Conservation (phyloP, 2,113 vertebrate genomes). For the Xenopus laevis region DNA sequence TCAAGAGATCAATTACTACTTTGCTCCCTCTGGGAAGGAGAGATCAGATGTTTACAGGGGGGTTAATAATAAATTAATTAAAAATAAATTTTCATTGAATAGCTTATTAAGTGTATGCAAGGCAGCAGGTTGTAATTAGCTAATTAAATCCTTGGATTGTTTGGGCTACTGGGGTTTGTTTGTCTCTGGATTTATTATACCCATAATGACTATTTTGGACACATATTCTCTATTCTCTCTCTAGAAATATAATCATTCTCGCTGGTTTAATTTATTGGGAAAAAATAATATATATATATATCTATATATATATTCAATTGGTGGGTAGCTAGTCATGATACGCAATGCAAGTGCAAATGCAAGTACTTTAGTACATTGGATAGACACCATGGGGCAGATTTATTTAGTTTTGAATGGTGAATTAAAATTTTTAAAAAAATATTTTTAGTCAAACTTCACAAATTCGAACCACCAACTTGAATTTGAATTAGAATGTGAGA, state of each 20-base stretch:
- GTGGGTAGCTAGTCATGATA: too few relatives aligned
- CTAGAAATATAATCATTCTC: neutral
- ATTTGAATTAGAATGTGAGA: too few relatives aligned
- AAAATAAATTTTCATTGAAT: constrained; percentile 55
- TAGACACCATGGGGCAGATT: too few relatives aligned
- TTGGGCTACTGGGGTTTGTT: neutral
- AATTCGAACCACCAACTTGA: too few relatives aligned
- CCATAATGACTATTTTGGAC: neutral
- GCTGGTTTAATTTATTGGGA: too few relatives aligned
- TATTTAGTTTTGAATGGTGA: too few relatives aligned
- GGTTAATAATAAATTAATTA: constrained; percentile 66
- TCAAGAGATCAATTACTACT: constrained; percentile 68
- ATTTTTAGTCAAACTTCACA: too few relatives aligned
- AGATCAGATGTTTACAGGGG: constrained; percentile 61
- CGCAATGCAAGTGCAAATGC: too few relatives aligned
- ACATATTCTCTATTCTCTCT: neutral
- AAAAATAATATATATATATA: too few relatives aligned
- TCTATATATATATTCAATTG: too few relatives aligned
- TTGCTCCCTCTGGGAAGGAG: constrained; percentile 65
- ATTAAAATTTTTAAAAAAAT: too few relatives aligned
- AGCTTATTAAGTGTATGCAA: constrained; percentile 57
- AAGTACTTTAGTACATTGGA: too few relatives aligned
- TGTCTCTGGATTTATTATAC: neutral
- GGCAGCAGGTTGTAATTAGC: constrained; percentile 70
- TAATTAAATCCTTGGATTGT: constrained; percentile 67